Percentiles rank a stretch among this genome's conserved stretches.
Evolutionary conservation across 2,113 vertebrate species (phyloP).

Genomic region (Podarcis cretensis): DNA sequence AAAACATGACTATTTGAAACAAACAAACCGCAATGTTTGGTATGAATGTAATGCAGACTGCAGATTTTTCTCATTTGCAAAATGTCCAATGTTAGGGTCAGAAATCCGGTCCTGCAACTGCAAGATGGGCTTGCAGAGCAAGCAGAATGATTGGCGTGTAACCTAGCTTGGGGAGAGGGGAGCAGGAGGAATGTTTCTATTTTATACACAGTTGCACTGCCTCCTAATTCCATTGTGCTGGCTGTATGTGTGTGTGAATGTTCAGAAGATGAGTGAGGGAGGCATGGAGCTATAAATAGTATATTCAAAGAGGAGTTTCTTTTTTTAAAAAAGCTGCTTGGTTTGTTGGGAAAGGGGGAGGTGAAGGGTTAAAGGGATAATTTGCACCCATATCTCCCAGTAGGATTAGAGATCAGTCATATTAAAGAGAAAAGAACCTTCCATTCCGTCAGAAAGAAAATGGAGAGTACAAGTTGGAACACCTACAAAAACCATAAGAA

Average conservation of each 20-base stretch:
- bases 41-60: background rate
- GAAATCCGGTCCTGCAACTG: background rate
- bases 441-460: background rate
- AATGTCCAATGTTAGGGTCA: background rate
- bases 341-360: background rate
- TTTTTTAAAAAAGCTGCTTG: background rate
- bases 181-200: slow-evolving; percentile 8
- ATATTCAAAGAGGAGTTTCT: background rate
- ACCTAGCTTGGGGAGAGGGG: background rate
- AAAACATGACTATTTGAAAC: background rate
- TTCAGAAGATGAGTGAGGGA: slow-evolving; percentile 15
- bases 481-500: background rate
- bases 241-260: slow-evolving; percentile 15
- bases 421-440: background rate
- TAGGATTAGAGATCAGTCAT: background rate
- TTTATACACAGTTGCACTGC: background rate
- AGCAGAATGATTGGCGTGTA: background rate
- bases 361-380: slow-evolving; percentile 15
- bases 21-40: background rate
- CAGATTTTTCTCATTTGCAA: background rate
- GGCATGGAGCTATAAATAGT: slow-evolving; percentile 24
- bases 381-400: background rate
- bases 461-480: background rate
- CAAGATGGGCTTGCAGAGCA: background rate
- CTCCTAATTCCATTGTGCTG: slow-evolving; percentile 23